These are phyloP conservation scores for Etheostoma perlongum DNA, from an alignment of 2,797 vertebrate species.

Conservation along the genomic window DNA sequence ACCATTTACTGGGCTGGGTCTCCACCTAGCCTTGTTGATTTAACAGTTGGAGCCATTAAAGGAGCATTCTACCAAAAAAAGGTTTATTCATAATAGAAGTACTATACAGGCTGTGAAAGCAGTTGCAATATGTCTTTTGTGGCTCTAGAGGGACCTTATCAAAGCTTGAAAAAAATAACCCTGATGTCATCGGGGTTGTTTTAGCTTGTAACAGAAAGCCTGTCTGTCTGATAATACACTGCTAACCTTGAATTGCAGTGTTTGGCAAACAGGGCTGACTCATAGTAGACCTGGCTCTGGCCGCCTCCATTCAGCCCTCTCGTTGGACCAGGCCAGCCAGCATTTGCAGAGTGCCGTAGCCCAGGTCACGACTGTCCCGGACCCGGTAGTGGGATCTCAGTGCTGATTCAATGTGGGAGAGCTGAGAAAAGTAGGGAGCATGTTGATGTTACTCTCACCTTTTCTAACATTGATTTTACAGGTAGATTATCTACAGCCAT, in stretches of 20 bases:
- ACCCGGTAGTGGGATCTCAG: slow-evolving; percentile 82
- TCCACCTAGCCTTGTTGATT: neutral
- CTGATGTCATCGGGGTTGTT: neutral
- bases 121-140: neutral
- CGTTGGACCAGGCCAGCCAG: slow-evolving; percentile 74
- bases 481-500: neutral
- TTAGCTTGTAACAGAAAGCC: neutral
- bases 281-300: slow-evolving; percentile 77
- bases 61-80: neutral
- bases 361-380: slow-evolving; percentile 82
- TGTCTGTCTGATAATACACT: neutral
- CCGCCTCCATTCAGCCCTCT: slow-evolving; percentile 58
- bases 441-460: neutral
- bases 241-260: slow-evolving; percentile 59
- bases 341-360: slow-evolving; percentile 76
- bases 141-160: neutral
- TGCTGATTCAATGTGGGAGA: slow-evolving; percentile 79
- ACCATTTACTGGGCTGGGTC: no score
- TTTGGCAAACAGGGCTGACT: slow-evolving; percentile 81
- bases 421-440: slow-evolving; percentile 52
- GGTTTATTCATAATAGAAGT: neutral
- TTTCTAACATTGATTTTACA: neutral
- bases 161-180: neutral
- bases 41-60: neutral
- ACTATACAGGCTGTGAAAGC: neutral